Percentiles rank a stretch among this genome's conserved stretches.
phyloP scores from a whole-genome alignment of 2,113 vertebrate species.

The Todiramphus saurophagus region DNA sequence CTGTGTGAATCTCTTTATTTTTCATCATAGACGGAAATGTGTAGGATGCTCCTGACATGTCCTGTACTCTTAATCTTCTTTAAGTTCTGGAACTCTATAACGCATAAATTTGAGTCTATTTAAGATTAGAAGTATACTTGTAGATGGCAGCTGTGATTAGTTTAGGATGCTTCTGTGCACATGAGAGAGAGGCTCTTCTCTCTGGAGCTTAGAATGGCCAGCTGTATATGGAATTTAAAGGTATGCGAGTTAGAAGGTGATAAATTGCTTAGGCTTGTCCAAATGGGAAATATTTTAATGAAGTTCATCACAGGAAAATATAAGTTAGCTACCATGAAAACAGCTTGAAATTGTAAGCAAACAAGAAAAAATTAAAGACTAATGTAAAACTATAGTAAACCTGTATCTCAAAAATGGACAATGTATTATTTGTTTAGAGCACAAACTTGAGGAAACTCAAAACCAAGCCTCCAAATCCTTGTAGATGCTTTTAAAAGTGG shows the following conservation, averaged over 20 bases:
- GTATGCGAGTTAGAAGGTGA: background rate
- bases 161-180: background rate
- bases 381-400: background rate
- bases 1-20: background rate
- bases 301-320: background rate
- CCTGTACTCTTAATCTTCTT: background rate
- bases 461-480: background rate
- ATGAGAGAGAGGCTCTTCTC: background rate
- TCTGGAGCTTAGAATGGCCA: background rate
- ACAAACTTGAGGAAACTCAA: background rate
- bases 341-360: background rate
- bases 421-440: background rate
- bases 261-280: background rate
- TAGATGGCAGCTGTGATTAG: background rate
- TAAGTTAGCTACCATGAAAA: background rate
- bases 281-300: background rate
- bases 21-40: background rate
- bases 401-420: background rate
- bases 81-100: background rate
- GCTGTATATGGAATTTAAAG: background rate
- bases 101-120: background rate
- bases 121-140: background rate
- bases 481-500: background rate
- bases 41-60: background rate
- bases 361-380: background rate